Base-by-base conservation (phyloP, 2,888 invertebrate species). In the Onthophagus sagittarius region DNA sequence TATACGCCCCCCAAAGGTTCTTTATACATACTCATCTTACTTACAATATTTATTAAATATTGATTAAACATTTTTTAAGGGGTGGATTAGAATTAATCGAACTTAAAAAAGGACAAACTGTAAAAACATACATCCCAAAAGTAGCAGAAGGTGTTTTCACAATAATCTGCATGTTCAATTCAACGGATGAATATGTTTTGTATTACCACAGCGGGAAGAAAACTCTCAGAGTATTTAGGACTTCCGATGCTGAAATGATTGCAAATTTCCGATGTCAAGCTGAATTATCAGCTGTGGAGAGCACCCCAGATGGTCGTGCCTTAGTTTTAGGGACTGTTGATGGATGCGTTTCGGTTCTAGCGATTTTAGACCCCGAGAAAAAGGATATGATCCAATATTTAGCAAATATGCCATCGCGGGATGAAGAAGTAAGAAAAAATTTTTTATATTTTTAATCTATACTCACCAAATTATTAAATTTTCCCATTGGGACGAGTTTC, bases 81-180 rank as follows among this genome's bases (percentile, higher is more conserved):
- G 99, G 99, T 0, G 99, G 99, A 0, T 86, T 99, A 0, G 98
- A 99, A 82, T 89, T 98, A 39, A 88, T 96, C 9, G 98, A 99
- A 83, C 86, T 99, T 76, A 96, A 95, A 82, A 93, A 95, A 80
- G 98, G 98, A 0, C 90, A 92, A 69, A 93, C 94, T 0, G 92
- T 96, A 0, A 93, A 94, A 83, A 97, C 94, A 0, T 93, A 97
- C 77, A 98, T 99, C 77, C 96, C 96, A 5, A 91, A 95, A 83
- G 94, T 98, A 0, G 98, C 98, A 0, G 98, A 99, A 84, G 99
- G 99, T 0, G 98, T 99, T 0, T 98, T 98, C 84, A 96, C 95
- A 1, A 96, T 98, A 15, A 96, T 97, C 77, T 95, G 96, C 75
- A 91, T 94, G 87, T 99, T 99, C 84, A 98, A 96, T 74, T 93